Evolutionary conservation across 2,888 invertebrate species (phyloP), one percentile per base, ranked within the genome.

Genomic region (Pandemis heparana): DNA sequence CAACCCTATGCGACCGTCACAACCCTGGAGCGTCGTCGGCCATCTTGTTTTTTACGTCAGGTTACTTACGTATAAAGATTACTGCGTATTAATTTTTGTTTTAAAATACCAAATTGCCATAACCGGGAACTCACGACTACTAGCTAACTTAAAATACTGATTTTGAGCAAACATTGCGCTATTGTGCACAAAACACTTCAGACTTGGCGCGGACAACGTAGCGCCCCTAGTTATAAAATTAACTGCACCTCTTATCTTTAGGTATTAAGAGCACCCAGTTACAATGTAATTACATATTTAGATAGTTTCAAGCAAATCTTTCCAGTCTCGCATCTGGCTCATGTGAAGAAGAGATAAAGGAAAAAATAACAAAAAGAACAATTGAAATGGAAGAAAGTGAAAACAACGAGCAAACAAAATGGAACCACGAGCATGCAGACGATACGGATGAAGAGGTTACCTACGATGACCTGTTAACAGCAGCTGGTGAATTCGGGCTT

Each of bases 401-500:
- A 74, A 64, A 46, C 23, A 46, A 67, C 18, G 56, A 56, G 23
- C 12, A 1, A 23, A 56, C 56, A 12, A 56, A 56, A 56, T 56
- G 9, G 23, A 56, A 56, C 23, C 1, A 23, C 1, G 23, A 23
- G 12, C 61, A 53, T 18, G 65, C 32, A 9, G 62, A 74, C 9
- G 68, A 56, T 10, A 5, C 9, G 23, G 56, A 56, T 9, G 18
- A 53, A 23, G 56, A 77, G 62, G 81, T 89, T 4, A 84, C 87
- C 61, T 91, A 89, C 68, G 91, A 91, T 71, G 79, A 85, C 46
- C 73, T 91, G 3, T 75, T 91, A 0, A 81, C 84, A 0, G 79
- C 87, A 0, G 90, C 91, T n/a, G 91, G 91, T 4, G 87, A 89
- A 78, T 87, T 90, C 48, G 91, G 91, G 5, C 77, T 77, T 0